Conservation (phyloP, 1,140 invertebrate species). For the Polyergus mexicanus region DNA sequence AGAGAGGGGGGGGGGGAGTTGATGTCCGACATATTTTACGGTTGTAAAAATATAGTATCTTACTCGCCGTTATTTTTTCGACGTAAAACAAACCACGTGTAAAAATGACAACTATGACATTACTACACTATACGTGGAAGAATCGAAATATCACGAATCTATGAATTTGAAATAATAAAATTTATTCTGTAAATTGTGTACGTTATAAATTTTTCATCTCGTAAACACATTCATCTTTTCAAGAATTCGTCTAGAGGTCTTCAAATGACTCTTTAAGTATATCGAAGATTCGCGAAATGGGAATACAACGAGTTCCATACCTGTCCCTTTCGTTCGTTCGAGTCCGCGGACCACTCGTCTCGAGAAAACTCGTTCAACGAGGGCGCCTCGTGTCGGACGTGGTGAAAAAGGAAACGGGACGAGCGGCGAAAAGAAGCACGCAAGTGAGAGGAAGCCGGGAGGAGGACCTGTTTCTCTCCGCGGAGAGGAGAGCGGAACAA, state of each 20-base stretch:
- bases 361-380: conserved; percentile 46
- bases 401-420: conserved; percentile 40
- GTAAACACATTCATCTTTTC: background rate
- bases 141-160: background rate
- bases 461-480: conserved; percentile 39
- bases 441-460: conserved; percentile 33
- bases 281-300: background rate
- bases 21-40: conserved; percentile 3
- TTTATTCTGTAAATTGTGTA: background rate
- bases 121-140: background rate
- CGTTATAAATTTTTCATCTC: background rate
- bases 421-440: conserved; percentile 42
- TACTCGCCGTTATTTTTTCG: background rate
- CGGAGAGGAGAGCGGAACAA: conserved; percentile 44
- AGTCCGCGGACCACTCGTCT: conserved; percentile 1
- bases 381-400: conserved; percentile 10
- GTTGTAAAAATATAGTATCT: background rate
- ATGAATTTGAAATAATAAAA: background rate
- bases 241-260: background rate
- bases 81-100: background rate
- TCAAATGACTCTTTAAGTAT: background rate
- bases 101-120: background rate
- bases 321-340: conserved; percentile 19
- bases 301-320: background rate
- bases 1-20: background rate